Conservation (phyloP, 1,140 invertebrate genomes). For the Atta texana region DNA sequence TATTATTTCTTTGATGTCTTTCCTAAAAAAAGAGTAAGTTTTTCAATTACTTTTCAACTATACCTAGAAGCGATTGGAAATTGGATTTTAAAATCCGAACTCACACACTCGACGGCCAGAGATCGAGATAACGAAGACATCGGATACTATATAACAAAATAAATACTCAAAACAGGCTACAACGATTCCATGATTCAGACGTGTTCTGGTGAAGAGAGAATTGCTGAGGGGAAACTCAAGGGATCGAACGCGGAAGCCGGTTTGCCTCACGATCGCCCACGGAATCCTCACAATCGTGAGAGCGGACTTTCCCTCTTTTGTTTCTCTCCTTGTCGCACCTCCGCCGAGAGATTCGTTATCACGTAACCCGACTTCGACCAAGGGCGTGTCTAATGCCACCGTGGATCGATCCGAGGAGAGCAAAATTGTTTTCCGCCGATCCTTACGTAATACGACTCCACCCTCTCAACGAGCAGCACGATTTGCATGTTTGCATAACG, state of each 20-base stretch:
- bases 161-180: conserved; percentile 20
- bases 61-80: not conserved
- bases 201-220: not conserved
- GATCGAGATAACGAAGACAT: not conserved
- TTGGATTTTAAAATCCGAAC: not conserved
- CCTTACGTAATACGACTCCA: conserved; percentile 72
- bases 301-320: conserved; percentile 33
- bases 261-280: conserved; percentile 42
- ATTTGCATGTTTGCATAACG: conserved; percentile 70
- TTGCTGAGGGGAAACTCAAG: conserved; percentile 3
- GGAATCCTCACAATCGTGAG: conserved; percentile 50
- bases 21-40: not conserved
- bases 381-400: conserved; percentile 66
- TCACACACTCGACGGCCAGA: not conserved
- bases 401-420: conserved; percentile 66
- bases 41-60: not conserved
- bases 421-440: conserved; percentile 70
- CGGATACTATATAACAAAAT: not conserved
- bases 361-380: conserved; percentile 6
- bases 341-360: conserved; percentile 65
- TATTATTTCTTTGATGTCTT: not conserved
- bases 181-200: not conserved
- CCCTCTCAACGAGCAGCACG: conserved; percentile 39
- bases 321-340: not conserved
- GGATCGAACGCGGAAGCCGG: conserved; percentile 40